These are phyloP conservation scores for Phalacrocorax pelagicus DNA, from an alignment of 2,113 vertebrate genomes.

Conservation along the genomic window DNA sequence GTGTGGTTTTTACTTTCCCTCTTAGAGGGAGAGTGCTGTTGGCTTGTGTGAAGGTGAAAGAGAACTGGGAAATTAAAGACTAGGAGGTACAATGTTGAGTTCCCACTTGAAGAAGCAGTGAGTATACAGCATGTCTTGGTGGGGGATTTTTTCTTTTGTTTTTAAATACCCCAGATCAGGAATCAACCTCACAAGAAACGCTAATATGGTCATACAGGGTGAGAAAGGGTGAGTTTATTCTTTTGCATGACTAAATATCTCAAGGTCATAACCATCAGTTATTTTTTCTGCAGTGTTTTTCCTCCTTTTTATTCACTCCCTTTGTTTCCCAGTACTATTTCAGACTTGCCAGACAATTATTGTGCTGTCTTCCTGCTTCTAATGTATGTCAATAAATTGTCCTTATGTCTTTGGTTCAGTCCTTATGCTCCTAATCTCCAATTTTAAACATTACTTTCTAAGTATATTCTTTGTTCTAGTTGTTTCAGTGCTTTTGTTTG, in stretches of 20 bases:
- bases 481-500: neutral
- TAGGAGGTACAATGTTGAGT: neutral
- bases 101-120: neutral
- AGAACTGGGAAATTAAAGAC: neutral
- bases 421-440: neutral
- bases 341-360: constrained; percentile 14
- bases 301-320: neutral
- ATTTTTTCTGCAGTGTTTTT: neutral
- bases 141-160: no score
- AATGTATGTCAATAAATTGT: neutral
- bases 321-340: constrained; percentile 30
- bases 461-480: neutral
- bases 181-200: neutral
- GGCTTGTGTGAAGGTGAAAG: neutral
- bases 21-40: neutral
- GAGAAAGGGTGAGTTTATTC: neutral
- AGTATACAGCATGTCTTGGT: neutral
- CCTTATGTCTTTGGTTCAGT: neutral
- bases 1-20: neutral
- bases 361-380: neutral
- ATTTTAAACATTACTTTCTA: neutral
- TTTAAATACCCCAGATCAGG: neutral
- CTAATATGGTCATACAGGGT: neutral
- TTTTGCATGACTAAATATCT: neutral
- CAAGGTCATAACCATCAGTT: neutral